phyloP scores from a whole-genome alignment of 2,888 invertebrate genomes.

The Spodoptera exigua region DNA sequence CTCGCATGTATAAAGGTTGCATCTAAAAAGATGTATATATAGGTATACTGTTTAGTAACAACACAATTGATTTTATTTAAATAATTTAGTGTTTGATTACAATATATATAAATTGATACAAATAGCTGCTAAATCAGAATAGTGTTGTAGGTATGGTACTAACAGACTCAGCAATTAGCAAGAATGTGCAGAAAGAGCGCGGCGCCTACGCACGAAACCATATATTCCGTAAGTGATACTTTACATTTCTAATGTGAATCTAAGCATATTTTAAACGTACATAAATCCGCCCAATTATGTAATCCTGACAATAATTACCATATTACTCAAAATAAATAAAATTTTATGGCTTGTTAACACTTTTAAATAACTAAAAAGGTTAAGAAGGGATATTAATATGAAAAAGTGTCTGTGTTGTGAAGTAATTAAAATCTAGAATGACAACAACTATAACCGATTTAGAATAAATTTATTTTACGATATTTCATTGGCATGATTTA shows the following conservation, averaged over 20 bases:
- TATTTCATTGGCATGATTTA: slow-evolving; percentile 3
- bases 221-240: slow-evolving; percentile 38
- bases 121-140: too few species aligned
- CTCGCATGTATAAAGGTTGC: too few species aligned
- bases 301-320: slow-evolving; percentile 32
- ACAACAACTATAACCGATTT: slow-evolving; percentile 11
- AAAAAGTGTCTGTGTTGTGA: slow-evolving; percentile 18
- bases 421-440: slow-evolving; percentile 28
- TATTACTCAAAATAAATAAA: slow-evolving; percentile 37
- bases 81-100: too few species aligned
- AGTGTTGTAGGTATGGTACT: slow-evolving; percentile 17
- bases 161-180: slow-evolving; percentile 33
- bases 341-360: slow-evolving; percentile 39
- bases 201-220: slow-evolving; percentile 51
- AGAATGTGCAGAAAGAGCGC: slow-evolving; percentile 42
- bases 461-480: slow-evolving; percentile 20
- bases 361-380: slow-evolving; percentile 35
- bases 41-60: too few species aligned
- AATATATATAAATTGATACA: too few species aligned
- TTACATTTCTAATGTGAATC: slow-evolving; percentile 15
- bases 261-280: slow-evolving; percentile 34
- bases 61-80: too few species aligned
- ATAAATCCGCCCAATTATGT: slow-evolving; percentile 28
- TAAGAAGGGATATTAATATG: slow-evolving; percentile 17
- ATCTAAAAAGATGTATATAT: too few species aligned